Conservation (phyloP, 2,113 vertebrate genomes). For the Euleptes europaea region DNA sequence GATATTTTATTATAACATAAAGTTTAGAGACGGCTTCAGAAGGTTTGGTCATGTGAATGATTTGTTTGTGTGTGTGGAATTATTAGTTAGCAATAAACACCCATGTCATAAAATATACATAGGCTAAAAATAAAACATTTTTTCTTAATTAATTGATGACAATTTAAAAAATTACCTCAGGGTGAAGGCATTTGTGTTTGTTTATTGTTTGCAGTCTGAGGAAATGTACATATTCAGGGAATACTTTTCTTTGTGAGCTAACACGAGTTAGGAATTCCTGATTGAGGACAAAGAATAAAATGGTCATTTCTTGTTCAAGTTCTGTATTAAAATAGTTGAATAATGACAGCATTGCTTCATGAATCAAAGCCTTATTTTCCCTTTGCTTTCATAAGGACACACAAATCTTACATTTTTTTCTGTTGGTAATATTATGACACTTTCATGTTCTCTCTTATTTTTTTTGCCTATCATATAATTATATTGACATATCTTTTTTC, state of each 20-base stretch:
- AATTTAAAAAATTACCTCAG: not conserved
- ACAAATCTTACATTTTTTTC: not conserved
- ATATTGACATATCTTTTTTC: not conserved
- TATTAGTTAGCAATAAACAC: not conserved
- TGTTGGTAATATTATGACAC: constrained; percentile 1
- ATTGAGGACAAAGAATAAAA: not conserved
- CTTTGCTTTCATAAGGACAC: not conserved
- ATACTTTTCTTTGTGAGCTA: not conserved
- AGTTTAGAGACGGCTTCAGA: not conserved
- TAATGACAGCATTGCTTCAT: constrained; percentile 1
- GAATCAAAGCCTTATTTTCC: not conserved
- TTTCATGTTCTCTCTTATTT: constrained; percentile 9
- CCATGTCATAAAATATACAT: not conserved
- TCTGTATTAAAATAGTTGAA: constrained; percentile 16
- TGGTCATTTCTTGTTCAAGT: constrained; percentile 27
- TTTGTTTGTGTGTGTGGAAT: not conserved
- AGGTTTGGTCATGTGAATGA: not conserved
- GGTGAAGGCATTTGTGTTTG: not conserved
- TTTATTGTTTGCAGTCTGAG: not conserved
- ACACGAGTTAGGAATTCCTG: constrained; percentile 19
- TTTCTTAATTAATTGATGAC: not conserved
- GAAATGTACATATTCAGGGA: not conserved
- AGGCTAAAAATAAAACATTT: not conserved
- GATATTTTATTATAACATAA: not conserved
- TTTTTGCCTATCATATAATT: not conserved